Evolutionary conservation across 2,113 vertebrate genomes (phyloP).

Genomic region (Nerophis ophidion): DNA sequence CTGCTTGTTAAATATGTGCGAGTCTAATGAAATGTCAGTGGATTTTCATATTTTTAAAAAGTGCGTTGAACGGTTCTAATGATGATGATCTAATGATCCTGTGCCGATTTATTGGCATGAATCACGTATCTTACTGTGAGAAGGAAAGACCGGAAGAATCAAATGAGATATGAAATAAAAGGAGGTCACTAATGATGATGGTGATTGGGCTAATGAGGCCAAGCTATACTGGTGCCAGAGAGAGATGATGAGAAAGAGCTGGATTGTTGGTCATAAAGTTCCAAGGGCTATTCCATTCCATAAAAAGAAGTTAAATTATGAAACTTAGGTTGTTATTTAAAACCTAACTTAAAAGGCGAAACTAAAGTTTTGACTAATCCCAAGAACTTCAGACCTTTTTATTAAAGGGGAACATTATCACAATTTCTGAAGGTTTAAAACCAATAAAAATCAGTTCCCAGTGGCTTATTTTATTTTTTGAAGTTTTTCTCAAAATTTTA

Average conservation of each 20-base stretch:
- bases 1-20: no score
- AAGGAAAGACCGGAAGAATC: not conserved
- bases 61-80: no score
- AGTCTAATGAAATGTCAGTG: no score
- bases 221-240: slow-evolving; percentile 17
- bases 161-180: slow-evolving; percentile 11
- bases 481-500: no score
- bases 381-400: slow-evolving; percentile 1
- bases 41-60: no score
- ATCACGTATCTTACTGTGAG: no score
- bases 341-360: slow-evolving; percentile 26
- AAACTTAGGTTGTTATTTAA: slow-evolving; percentile 14
- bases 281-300: slow-evolving; percentile 1
- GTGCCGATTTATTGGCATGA: no score
- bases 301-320: slow-evolving; percentile 10
- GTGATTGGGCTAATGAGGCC: slow-evolving; percentile 31
- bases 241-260: slow-evolving; percentile 23
- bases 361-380: not conserved
- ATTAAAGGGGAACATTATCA: no score
- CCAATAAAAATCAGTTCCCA: no score
- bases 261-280: slow-evolving; percentile 10
- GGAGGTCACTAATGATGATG: slow-evolving; percentile 11
- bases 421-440: no score
- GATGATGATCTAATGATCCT: no score
- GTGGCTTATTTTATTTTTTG: no score